Evolutionary conservation across 2,888 invertebrate species (phyloP).

Genomic region (Lagria hirta): DNA sequence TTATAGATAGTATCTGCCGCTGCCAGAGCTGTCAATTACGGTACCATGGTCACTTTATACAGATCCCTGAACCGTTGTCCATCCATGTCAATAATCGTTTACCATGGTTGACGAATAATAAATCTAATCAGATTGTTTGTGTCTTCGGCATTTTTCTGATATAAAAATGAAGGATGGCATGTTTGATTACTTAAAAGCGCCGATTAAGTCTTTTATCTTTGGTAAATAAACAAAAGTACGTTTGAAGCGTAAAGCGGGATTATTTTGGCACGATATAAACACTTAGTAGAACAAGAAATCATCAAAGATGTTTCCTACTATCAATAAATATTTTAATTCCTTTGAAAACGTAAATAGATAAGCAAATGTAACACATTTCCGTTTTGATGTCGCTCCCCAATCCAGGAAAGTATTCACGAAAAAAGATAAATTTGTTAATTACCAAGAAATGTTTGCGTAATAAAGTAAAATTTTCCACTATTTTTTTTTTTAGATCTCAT

Average conservation of each 20-base stretch:
- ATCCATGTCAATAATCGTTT: conserved; percentile 23
- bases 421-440: too few relatives aligned
- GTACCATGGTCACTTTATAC: too few relatives aligned
- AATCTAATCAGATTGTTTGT: conserved; percentile 14
- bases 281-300: conserved; percentile 45
- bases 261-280: conserved; percentile 46
- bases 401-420: too few relatives aligned
- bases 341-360: conserved; percentile 48
- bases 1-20: conserved; percentile 42
- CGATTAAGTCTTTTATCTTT: conserved; percentile 50
- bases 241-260: conserved; percentile 41
- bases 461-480: too few relatives aligned
- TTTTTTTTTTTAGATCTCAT: too few relatives aligned
- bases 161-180: conserved; percentile 43
- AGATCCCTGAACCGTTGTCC: conserved; percentile 3
- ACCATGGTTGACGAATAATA: conserved; percentile 17
- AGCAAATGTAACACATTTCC: conserved; percentile 37
- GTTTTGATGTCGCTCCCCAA: conserved; percentile 10
- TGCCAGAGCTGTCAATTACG: conserved; percentile 39
- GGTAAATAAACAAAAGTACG: conserved; percentile 44
- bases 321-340: conserved; percentile 51
- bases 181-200: conserved; percentile 48
- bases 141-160: conserved; percentile 14
- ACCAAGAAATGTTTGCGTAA: too few relatives aligned
- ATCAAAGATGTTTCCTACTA: conserved; percentile 45